Percentiles rank a stretch among this genome's conserved stretches.
phyloP scores from a whole-genome alignment of 2,113 vertebrate genomes.

The Gymnobelideus leadbeateri region DNA sequence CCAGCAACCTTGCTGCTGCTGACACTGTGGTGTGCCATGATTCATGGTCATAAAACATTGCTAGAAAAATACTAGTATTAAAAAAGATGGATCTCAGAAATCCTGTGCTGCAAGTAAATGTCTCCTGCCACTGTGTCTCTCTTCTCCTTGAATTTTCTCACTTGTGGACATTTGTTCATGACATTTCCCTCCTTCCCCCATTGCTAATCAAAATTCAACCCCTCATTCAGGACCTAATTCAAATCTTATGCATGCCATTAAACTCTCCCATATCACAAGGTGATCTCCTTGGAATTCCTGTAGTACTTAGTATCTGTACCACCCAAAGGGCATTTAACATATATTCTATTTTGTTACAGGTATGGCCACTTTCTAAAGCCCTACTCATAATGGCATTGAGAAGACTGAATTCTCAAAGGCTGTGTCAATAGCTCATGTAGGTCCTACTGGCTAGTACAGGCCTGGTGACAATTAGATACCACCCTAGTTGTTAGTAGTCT shows the following conservation, averaged over 20 bases:
- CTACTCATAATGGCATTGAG: not conserved
- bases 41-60: not conserved
- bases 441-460: not conserved
- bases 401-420: not conserved
- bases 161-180: not conserved
- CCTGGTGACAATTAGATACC: not conserved
- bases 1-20: not conserved
- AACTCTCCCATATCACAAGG: not conserved
- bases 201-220: not conserved
- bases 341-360: not conserved
- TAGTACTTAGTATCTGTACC: too few species aligned
- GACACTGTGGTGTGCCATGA: not conserved
- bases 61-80: not conserved
- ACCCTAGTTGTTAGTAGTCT: not conserved
- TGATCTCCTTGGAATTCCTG: not conserved
- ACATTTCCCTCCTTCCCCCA: not conserved
- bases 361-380: not conserved
- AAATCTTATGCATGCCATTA: not conserved
- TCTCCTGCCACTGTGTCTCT: not conserved
- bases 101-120: not conserved
- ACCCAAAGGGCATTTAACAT: not conserved
- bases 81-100: not conserved
- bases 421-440: not conserved
- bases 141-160: not conserved
- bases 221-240: not conserved